Evolutionary conservation across 2,888 invertebrate species (phyloP).

Genomic region (Dryadula phaetusa): DNA sequence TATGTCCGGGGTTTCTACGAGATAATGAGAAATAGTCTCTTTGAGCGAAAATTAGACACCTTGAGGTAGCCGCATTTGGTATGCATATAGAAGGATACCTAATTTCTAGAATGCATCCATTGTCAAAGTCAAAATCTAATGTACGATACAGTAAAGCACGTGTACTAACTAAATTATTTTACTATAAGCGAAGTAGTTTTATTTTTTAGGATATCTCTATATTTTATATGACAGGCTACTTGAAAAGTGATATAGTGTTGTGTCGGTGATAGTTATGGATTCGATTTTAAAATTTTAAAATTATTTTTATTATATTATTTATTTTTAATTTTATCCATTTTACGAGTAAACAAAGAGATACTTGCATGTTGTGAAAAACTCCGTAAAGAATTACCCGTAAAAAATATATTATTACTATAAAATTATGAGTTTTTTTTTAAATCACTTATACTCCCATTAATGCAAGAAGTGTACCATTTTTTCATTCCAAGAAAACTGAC

Average conservation of each 20-base stretch:
- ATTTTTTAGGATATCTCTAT: neutral
- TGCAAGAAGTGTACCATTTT: constrained; percentile 1
- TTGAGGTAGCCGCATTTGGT: constrained; percentile 19
- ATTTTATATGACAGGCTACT: no score
- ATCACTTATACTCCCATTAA: constrained; percentile 8
- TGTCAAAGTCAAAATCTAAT: constrained; percentile 15
- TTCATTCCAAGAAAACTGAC: constrained; percentile 13
- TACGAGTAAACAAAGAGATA: no score
- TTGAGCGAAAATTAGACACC: constrained; percentile 41
- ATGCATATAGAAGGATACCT: constrained; percentile 24
- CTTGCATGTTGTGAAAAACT: no score
- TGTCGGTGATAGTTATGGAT: no score
- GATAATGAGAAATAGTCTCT: constrained; percentile 41
- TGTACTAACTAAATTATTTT: neutral
- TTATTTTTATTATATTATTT: no score
- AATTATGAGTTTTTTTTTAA: neutral
- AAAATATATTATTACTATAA: no score
- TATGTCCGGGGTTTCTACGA: constrained; percentile 40
- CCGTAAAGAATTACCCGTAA: no score
- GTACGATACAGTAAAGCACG: neutral
- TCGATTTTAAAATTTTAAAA: no score
- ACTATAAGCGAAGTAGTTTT: neutral
- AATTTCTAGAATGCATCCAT: constrained; percentile 1
- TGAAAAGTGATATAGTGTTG: no score
- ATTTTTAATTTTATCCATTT: no score